Conservation (phyloP, 2,888 invertebrate genomes). For the Vanessa cardui region DNA sequence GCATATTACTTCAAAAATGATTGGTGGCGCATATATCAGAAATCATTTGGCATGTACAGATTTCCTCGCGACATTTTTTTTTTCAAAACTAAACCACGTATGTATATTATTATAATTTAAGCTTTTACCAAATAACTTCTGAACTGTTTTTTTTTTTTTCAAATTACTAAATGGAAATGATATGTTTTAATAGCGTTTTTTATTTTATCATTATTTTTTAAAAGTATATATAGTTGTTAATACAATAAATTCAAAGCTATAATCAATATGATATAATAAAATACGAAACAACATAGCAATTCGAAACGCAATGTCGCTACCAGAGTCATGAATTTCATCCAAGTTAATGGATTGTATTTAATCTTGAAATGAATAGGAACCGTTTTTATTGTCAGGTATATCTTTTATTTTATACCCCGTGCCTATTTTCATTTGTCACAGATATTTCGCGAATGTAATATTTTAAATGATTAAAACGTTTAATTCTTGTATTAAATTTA, state of each 20-base stretch:
- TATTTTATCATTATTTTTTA: background rate
- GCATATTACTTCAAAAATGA: too few relatives aligned
- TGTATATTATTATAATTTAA: too few relatives aligned
- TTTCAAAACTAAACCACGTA: too few relatives aligned
- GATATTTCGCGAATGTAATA: background rate
- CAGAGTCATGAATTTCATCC: slow-evolving; percentile 29
- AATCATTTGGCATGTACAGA: too few relatives aligned
- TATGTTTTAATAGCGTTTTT: too few relatives aligned
- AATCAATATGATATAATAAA: background rate
- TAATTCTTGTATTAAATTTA: too few relatives aligned
- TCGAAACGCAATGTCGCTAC: slow-evolving; percentile 16
- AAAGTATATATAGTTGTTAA: background rate
- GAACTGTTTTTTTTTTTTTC: too few relatives aligned
- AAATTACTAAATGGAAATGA: too few relatives aligned
- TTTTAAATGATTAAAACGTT: background rate
- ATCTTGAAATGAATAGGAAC: slow-evolving; percentile 35
- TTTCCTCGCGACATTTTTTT: too few relatives aligned
- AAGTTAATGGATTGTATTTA: slow-evolving; percentile 38
- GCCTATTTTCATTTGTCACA: background rate
- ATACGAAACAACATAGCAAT: background rate
- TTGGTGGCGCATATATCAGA: too few relatives aligned
- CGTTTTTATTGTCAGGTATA: slow-evolving; percentile 24
- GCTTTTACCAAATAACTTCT: too few relatives aligned
- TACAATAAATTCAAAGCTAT: background rate
- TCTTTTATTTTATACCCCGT: slow-evolving; percentile 18